These are phyloP conservation scores for Microcaecilia unicolor DNA, from an alignment of 2,797 vertebrate species.

Conservation along the genomic window DNA sequence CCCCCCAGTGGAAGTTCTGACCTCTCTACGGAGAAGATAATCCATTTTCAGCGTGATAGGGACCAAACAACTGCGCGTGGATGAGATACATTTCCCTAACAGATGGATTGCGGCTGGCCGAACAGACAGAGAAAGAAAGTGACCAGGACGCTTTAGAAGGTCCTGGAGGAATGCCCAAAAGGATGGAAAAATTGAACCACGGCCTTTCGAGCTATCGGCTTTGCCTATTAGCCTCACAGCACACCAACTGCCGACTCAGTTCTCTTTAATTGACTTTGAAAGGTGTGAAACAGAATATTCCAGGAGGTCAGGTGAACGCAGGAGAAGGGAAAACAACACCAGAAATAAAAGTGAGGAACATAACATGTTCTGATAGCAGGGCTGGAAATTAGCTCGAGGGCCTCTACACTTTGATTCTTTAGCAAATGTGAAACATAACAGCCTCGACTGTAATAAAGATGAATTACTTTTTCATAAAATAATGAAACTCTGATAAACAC, in stretches of 20 bases:
- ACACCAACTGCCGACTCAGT: background rate
- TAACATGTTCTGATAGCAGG: constrained; percentile 13
- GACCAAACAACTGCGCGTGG: too few species aligned
- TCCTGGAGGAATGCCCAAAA: too few species aligned
- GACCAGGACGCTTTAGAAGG: too few species aligned
- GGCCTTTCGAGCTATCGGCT: background rate
- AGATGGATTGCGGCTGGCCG: too few species aligned
- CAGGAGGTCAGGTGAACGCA: constrained; percentile 12
- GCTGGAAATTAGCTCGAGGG: constrained; percentile 26
- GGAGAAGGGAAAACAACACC: background rate
- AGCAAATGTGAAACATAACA: constrained; percentile 37
- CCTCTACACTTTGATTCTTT: constrained; percentile 30
- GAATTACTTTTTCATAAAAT: constrained; percentile 64
- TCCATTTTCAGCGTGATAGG: too few species aligned
- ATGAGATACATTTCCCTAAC: too few species aligned
- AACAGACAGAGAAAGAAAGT: too few species aligned
- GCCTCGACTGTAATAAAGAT: constrained; percentile 74
- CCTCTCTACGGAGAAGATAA: too few species aligned
- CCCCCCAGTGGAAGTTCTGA: too few species aligned
- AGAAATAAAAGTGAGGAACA: constrained; percentile 16
- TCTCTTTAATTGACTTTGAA: constrained; percentile 5
- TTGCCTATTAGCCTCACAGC: background rate
- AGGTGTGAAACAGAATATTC: background rate
- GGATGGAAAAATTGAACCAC: background rate
- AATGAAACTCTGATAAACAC: constrained; percentile 59